These are phyloP conservation scores for Pentalonia nigronervosa DNA, from an alignment of 1,140 invertebrate genomes.

Conservation along the genomic window DNA sequence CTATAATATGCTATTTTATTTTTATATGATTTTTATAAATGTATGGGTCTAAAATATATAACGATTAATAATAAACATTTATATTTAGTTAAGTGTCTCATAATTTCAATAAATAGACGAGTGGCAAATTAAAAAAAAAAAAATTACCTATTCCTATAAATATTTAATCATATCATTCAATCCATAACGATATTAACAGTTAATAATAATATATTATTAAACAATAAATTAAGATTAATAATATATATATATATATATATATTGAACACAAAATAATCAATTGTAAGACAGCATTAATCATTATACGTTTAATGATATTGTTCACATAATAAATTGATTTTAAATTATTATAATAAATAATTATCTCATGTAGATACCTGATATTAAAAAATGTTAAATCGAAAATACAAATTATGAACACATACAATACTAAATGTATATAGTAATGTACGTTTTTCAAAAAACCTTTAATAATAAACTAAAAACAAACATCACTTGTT, in stretches of 20 bases:
- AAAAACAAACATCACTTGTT: not conserved
- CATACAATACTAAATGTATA: not conserved
- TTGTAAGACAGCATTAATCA: too few relatives aligned
- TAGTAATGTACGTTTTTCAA: not conserved
- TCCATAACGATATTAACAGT: too few relatives aligned
- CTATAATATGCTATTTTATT: not conserved
- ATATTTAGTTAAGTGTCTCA: not conserved
- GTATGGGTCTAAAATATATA: not conserved
- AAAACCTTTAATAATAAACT: constrained; percentile 12
- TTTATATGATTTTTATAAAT: not conserved
- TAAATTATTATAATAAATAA: not conserved
- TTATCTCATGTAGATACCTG: not conserved
- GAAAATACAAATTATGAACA: not conserved
- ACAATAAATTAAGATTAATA: too few relatives aligned
- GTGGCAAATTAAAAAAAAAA: not conserved
- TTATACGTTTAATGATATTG: not conserved
- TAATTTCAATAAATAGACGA: not conserved
- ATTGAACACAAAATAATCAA: not conserved
- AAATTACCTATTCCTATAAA: not conserved
- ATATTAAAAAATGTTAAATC: not conserved
- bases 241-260: too few relatives aligned
- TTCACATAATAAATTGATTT: not conserved
- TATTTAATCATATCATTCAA: not conserved
- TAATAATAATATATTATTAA: too few relatives aligned
- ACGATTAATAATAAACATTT: not conserved